Percentiles rank a stretch among this genome's conserved stretches.
Evolutionary conservation across 2,888 invertebrate genomes (phyloP).

Genomic region (Margaritifera margaritifera): DNA sequence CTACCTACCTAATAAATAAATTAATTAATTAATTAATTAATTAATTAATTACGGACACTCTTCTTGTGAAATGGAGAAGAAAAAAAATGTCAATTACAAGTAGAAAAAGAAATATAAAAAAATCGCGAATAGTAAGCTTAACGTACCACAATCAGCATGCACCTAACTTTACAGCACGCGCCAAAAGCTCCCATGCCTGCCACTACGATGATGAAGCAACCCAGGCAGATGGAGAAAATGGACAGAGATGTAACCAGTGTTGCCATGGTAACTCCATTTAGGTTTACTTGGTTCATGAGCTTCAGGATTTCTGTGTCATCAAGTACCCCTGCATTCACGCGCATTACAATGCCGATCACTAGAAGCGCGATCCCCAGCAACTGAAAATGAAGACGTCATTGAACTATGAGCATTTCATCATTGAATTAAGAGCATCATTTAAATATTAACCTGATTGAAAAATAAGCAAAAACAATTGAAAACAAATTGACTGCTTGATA

Average conservation of each 20-base stretch:
- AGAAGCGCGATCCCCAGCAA: slow-evolving; percentile 33
- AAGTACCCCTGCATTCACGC: slow-evolving; percentile 22
- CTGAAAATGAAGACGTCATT: slow-evolving; percentile 18
- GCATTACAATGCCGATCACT: slow-evolving; percentile 36
- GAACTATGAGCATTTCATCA: too few species aligned
- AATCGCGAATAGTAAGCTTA: too few species aligned
- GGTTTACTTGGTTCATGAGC: slow-evolving; percentile 27
- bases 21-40: too few species aligned
- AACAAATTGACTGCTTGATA: too few species aligned
- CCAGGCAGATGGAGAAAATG: slow-evolving; percentile 32
- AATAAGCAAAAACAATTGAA: too few species aligned
- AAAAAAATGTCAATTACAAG: too few species aligned
- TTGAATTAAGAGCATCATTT: too few species aligned
- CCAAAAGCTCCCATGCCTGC: slow-evolving; percentile 33
- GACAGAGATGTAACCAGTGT: slow-evolving; percentile 15
- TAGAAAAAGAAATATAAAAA: too few species aligned
- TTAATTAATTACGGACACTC: too few species aligned
- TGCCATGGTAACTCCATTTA: slow-evolving; percentile 11
- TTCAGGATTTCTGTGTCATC: slow-evolving; percentile 23
- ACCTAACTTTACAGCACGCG: slow-evolving; percentile 38
- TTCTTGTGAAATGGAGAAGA: too few species aligned
- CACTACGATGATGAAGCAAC: slow-evolving; percentile 30
- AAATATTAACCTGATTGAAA: too few species aligned
- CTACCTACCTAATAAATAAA: too few species aligned
- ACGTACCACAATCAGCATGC: slow-evolving; percentile 37